Evolutionary conservation across 2,888 invertebrate species (phyloP), one percentile per base, ranked within the genome.

Genomic region (Arctia plantaginis): DNA sequence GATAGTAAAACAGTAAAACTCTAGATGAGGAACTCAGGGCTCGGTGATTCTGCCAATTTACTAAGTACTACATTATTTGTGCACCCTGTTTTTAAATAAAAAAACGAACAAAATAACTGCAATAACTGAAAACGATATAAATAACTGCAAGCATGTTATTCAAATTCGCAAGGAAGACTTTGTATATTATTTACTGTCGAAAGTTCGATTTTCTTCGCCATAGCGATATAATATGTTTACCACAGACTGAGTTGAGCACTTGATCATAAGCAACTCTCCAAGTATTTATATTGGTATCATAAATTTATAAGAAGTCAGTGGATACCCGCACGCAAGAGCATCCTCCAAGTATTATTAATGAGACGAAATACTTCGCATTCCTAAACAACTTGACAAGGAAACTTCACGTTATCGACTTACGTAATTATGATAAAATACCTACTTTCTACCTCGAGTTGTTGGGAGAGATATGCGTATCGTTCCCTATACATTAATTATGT

Each of bases 271-370:
- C 79, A 89, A 90, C 91, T 90, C 82, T 82, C 85, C 70, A 93
- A 93, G 93, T 93, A 93, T 93, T 93, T 93, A 93, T 93, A 93
- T 93, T 93, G 89, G 91, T 90, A 90, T 91, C 92, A 93, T 93
- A 93, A 93, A 93, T 93, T 93, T 90, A 88, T 93, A 91, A 93
- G 91, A 91, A 92, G 88, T 90, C 86, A 82, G 85, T 79, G 87
- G 85, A 91, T 91, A 86, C 87, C 88, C 82, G 81, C 91, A 91
- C 91, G 91, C 88, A 91, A 87, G 66, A 83, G 80, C 86, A 86
- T 85, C 89, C 86, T 86, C 84, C 80, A 77, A 82, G 89, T 88
- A 92, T 92, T 91, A 93, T 92, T 93, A 93, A 93, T 92, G 90
- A 88, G 88, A 86, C 83, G 83, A 80, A 85, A 85, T 85, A 83